phyloP scores from a whole-genome alignment of 2,888 invertebrate species.

The Eupsilia transversa region DNA sequence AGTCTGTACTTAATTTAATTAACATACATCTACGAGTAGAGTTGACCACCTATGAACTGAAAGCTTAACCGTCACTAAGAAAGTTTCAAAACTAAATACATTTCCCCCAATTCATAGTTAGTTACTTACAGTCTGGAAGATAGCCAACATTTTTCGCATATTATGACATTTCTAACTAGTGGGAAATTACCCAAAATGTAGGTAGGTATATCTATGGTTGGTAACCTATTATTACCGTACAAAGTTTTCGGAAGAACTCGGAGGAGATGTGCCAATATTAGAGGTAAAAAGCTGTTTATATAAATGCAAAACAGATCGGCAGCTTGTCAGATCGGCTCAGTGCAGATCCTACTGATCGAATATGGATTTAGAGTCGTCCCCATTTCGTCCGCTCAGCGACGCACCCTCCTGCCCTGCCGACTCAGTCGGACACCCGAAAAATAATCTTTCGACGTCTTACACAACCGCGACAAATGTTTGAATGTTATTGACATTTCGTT shows the following conservation, averaged over 20 bases:
- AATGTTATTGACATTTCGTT: conserved; percentile 59
- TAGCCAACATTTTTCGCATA: conserved; percentile 55
- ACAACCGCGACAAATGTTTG: conserved; percentile 70
- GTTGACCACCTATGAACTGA: conserved; percentile 34
- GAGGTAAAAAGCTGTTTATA: conserved; percentile 89
- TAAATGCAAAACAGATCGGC: conserved; percentile 90
- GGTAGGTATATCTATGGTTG: conserved; percentile 27
- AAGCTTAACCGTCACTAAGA: conserved; percentile 38
- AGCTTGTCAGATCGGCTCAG: conserved; percentile 90
- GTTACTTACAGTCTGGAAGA: conserved; percentile 55
- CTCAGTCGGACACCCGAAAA: conserved; percentile 88
- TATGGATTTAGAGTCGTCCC: conserved; percentile 89
- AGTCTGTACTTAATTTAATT: background rate
- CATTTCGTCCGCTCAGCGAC: conserved; percentile 81
- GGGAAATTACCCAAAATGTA: conserved; percentile 29
- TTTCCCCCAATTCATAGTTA: conserved; percentile 55
- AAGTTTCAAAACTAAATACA: conserved; percentile 58
- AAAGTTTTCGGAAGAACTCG: conserved; percentile 68
- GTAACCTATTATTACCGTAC: conserved; percentile 20
- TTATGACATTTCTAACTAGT: conserved; percentile 53
- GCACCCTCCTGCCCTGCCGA: conserved; percentile 82
- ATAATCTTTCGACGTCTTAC: conserved; percentile 81
- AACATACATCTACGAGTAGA: background rate
- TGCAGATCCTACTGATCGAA: conserved; percentile 88
- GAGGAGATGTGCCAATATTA: conserved; percentile 79